These are phyloP conservation scores for Latrodectus elegans DNA, from an alignment of 2,888 invertebrate species.

Conservation along the genomic window DNA sequence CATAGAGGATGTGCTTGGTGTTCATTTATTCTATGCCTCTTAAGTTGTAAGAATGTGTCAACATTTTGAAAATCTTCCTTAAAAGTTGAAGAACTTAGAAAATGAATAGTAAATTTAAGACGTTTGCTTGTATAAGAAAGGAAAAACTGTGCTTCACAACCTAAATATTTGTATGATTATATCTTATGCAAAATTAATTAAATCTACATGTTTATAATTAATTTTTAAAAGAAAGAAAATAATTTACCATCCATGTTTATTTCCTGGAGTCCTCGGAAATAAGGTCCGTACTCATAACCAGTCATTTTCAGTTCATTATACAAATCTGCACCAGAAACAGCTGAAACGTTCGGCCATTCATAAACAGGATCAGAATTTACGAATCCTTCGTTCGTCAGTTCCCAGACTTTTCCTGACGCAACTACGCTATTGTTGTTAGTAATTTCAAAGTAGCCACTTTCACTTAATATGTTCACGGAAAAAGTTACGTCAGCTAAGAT, in stretches of 20 bases:
- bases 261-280: slow-evolving; percentile 86
- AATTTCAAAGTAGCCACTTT: slow-evolving; percentile 76
- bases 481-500: not conserved
- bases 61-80: no score
- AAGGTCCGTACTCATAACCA: slow-evolving; percentile 88
- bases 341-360: not conserved
- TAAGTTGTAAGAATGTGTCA: no score
- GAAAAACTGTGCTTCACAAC: no score
- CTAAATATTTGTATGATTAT: no score
- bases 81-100: no score
- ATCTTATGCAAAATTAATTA: no score
- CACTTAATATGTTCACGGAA: slow-evolving; percentile 78
- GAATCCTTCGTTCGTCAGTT: slow-evolving; percentile 34
- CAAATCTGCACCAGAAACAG: slow-evolving; percentile 78
- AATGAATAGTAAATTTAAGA: no score
- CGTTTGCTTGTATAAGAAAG: no score
- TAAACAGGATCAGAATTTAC: slow-evolving; percentile 34
- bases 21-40: no score
- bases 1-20: no score
- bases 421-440: slow-evolving; percentile 74
- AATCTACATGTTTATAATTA: no score
- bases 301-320: slow-evolving; percentile 90
- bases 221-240: no score
- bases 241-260: slow-evolving; percentile 79
- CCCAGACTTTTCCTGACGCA: slow-evolving; percentile 74